Percentiles rank a stretch among this genome's conserved stretches.
phyloP scores from a whole-genome alignment of 2,113 vertebrate species.

The Trogon melanurus region DNA sequence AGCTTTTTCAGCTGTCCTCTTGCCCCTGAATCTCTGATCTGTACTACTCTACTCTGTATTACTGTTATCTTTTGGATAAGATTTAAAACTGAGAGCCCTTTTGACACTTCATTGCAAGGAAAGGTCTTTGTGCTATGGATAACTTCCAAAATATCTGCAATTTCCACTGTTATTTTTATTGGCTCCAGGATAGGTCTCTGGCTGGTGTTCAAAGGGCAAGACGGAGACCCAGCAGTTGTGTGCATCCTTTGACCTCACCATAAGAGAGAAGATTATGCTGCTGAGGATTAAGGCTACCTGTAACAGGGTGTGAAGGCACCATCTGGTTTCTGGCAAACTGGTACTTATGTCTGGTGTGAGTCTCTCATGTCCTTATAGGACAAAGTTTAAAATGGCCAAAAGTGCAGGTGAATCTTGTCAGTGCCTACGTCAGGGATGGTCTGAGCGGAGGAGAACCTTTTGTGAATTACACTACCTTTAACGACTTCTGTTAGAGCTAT shows the following conservation, averaged over 20 bases:
- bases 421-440: background rate
- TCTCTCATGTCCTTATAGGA: background rate
- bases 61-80: background rate
- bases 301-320: background rate
- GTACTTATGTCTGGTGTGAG: background rate
- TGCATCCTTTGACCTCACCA: background rate
- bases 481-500: background rate
- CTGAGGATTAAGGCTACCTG: background rate
- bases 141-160: background rate
- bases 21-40: background rate
- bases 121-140: background rate
- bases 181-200: background rate
- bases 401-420: background rate
- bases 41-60: background rate
- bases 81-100: background rate
- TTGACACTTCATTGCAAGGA: background rate
- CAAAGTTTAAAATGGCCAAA: background rate
- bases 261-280: background rate
- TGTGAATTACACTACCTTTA: background rate
- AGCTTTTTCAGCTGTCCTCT: background rate
- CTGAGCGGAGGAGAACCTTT: background rate
- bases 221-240: background rate
- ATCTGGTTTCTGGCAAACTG: background rate
- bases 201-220: background rate
- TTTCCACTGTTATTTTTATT: background rate